Conservation (phyloP, 2,797 vertebrate species). For the Rhinoraja longicauda region DNA sequence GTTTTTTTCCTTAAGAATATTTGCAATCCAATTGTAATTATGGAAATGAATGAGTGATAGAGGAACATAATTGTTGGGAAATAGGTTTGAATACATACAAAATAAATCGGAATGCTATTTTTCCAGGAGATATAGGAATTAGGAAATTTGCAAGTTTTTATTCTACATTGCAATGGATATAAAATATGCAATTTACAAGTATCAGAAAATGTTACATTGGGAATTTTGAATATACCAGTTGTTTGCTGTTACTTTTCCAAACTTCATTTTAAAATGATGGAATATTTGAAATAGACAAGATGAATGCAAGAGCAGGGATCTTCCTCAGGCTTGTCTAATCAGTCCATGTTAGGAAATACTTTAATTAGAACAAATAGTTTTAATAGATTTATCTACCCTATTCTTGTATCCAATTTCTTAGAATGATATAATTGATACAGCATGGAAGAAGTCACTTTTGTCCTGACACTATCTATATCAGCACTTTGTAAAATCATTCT, state of each 20-base stretch:
- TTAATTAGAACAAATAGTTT: not conserved
- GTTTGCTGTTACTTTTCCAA: not conserved
- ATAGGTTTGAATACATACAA: not conserved
- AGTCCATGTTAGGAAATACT: not conserved
- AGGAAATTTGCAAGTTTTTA: constrained; percentile 5
- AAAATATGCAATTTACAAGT: not conserved
- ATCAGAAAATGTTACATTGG: not conserved
- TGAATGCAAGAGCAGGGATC: not conserved
- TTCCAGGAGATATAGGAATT: not conserved
- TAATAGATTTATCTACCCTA: not conserved
- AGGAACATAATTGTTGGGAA: not conserved
- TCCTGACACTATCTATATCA: not conserved
- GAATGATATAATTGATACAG: not conserved
- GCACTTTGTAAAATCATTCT: not conserved
- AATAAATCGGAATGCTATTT: not conserved
- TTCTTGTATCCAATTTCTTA: not conserved
- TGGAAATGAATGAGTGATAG: no score
- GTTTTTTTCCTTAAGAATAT: not conserved
- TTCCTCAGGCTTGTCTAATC: not conserved
- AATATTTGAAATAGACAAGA: not conserved
- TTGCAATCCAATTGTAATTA: not conserved
- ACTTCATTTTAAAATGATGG: not conserved
- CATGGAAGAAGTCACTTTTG: not conserved
- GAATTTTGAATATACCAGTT: not conserved
- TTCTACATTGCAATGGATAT: not conserved